Conservation (phyloP, 1,140 invertebrate species). For the Hypsibius dujardini region DNA sequence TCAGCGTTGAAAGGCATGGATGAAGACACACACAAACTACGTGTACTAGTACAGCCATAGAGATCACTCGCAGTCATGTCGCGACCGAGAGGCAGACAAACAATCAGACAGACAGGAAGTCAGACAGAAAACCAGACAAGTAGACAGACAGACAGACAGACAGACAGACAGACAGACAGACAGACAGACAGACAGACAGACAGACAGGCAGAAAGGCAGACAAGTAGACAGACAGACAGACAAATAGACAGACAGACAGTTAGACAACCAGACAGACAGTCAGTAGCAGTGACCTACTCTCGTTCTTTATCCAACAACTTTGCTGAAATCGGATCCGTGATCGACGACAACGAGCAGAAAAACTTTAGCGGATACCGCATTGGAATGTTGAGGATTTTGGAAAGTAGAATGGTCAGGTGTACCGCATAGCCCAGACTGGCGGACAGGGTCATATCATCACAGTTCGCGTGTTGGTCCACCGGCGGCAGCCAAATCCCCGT, state of each 20-base stretch:
- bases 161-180: too few relatives aligned
- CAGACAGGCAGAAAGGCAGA: too few relatives aligned
- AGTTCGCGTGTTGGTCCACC: slow-evolving; percentile 1
- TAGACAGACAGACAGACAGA: too few relatives aligned
- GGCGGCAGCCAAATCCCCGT: neutral
- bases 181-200: too few relatives aligned
- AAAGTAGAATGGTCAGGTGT: neutral
- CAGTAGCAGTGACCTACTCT: neutral
- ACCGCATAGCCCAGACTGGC: slow-evolving; percentile 13
- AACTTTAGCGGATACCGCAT: slow-evolving; percentile 7
- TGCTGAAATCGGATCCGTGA: neutral
- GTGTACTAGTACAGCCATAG: too few relatives aligned
- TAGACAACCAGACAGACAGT: too few relatives aligned
- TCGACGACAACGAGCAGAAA: neutral
- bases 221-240: too few relatives aligned
- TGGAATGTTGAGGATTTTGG: slow-evolving; percentile 13
- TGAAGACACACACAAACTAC: neutral
- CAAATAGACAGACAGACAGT: too few relatives aligned
- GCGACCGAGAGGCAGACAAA: too few relatives aligned
- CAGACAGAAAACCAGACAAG: too few relatives aligned
- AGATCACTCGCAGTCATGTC: too few relatives aligned
- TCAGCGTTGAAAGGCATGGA: neutral
- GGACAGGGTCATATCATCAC: slow-evolving; percentile 11
- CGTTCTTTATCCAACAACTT: neutral
- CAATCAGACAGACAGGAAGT: too few relatives aligned